phyloP scores from a whole-genome alignment of 2,888 invertebrate genomes.

The Penaeus monodon region DNA sequence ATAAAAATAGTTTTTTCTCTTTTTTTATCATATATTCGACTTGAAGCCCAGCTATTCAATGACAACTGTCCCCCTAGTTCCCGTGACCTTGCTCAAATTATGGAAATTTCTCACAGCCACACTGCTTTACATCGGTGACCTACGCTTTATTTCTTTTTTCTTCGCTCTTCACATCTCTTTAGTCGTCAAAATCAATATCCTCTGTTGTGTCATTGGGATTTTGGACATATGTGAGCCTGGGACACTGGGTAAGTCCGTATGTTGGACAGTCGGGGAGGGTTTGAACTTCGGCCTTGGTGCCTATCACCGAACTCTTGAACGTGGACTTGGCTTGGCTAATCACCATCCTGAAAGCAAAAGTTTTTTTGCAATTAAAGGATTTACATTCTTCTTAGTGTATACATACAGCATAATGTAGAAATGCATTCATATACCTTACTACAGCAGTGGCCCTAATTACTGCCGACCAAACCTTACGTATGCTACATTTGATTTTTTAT shows the following conservation, averaged over 20 bases:
- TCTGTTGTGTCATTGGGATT: conserved; percentile 72
- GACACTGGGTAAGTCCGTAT: conserved; percentile 84
- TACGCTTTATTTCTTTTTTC: conserved; percentile 79
- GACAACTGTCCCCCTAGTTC: no score
- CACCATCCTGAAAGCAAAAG: conserved; percentile 46
- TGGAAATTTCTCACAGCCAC: no score
- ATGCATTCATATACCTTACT: not conserved
- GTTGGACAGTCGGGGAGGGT: conserved; percentile 69
- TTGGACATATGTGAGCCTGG: conserved; percentile 71
- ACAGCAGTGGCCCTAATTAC: not conserved
- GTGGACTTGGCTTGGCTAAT: conserved; percentile 81
- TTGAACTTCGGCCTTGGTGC: conserved; percentile 41
- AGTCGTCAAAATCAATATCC: conserved; percentile 73
- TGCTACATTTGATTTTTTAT: not conserved
- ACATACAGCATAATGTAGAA: not conserved
- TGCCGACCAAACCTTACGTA: not conserved
- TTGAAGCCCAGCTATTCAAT: no score
- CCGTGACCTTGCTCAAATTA: no score
- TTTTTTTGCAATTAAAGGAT: not conserved
- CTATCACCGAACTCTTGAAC: conserved; percentile 76
- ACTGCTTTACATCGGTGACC: no score
- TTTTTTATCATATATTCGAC: no score
- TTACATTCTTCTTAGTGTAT: not conserved
- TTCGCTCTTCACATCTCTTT: conserved; percentile 89
- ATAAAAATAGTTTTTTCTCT: no score